phyloP scores from a whole-genome alignment of 2,113 vertebrate genomes.

The Sclerurus mexicanus region DNA sequence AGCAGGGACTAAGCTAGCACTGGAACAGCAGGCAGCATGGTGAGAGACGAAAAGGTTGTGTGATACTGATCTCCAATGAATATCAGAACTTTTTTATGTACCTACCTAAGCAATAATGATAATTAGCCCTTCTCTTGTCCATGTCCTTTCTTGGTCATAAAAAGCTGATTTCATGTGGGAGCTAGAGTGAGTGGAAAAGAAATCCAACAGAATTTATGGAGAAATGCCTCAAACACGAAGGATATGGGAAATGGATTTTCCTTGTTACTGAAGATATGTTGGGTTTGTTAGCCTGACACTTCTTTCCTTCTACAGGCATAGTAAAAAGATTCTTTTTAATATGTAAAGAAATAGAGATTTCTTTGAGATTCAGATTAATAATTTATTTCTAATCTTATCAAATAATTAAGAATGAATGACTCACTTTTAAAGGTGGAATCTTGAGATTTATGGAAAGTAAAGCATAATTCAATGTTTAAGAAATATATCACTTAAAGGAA shows the following conservation, averaged over 20 bases:
- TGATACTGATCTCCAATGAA: background rate
- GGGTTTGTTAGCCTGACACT: background rate
- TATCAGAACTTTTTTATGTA: background rate
- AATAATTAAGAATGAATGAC: conserved; percentile 70
- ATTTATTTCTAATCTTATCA: conserved; percentile 74
- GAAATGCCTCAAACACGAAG: background rate
- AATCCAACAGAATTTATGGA: background rate
- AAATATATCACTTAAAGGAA: conserved; percentile 64
- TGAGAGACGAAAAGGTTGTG: background rate
- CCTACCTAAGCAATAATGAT: background rate
- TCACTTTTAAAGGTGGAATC: conserved; percentile 52
- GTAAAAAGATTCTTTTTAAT: conserved; percentile 21
- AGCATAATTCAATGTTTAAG: conserved; percentile 52
- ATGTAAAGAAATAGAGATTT: conserved; percentile 53
- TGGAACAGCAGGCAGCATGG: background rate
- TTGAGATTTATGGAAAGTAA: conserved; percentile 60
- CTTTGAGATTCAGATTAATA: conserved; percentile 59
- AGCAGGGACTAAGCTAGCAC: background rate
- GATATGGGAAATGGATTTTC: background rate
- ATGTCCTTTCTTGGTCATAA: background rate
- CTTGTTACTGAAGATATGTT: background rate
- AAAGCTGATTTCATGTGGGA: background rate
- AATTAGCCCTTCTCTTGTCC: background rate
- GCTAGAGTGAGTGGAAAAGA: background rate
- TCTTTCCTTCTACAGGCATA: background rate